Evolutionary conservation across 2,797 vertebrate genomes (phyloP).

Genomic region (Catamblyrhynchus diadema): DNA sequence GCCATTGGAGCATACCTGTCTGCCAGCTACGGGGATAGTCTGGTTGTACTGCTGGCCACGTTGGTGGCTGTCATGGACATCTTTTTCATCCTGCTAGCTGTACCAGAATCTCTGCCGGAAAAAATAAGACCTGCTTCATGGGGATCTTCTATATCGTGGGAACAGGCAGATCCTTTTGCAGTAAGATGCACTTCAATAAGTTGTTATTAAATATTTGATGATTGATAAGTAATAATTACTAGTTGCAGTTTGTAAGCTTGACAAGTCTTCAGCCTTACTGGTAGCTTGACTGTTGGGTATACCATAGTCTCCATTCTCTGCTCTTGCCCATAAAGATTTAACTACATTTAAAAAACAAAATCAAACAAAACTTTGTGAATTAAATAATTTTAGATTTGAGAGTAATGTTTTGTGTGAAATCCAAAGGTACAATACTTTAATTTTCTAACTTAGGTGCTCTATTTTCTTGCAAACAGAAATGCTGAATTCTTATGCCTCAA

Average conservation of each 20-base stretch:
- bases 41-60: slow-evolving; percentile 88
- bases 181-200: slow-evolving; percentile 71
- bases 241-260: neutral
- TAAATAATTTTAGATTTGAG: neutral
- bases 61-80: slow-evolving; percentile 88
- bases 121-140: slow-evolving; percentile 90
- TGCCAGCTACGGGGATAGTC: slow-evolving; percentile 85
- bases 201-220: neutral
- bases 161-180: slow-evolving; percentile 90
- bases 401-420: neutral
- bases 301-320: neutral
- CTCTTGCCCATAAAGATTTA: neutral
- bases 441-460: neutral
- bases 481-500: neutral
- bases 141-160: slow-evolving; percentile 90
- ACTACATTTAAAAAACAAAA: neutral
- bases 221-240: neutral
- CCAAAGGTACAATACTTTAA: neutral
- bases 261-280: neutral
- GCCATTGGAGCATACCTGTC: slow-evolving; percentile 93
- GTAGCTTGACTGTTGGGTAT: neutral
- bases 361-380: neutral
- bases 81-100: slow-evolving; percentile 88
- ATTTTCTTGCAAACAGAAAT: neutral
- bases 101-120: slow-evolving; percentile 90